Evolutionary conservation across 1,140 invertebrate species (phyloP).

Genomic region (Psix sp.): DNA sequence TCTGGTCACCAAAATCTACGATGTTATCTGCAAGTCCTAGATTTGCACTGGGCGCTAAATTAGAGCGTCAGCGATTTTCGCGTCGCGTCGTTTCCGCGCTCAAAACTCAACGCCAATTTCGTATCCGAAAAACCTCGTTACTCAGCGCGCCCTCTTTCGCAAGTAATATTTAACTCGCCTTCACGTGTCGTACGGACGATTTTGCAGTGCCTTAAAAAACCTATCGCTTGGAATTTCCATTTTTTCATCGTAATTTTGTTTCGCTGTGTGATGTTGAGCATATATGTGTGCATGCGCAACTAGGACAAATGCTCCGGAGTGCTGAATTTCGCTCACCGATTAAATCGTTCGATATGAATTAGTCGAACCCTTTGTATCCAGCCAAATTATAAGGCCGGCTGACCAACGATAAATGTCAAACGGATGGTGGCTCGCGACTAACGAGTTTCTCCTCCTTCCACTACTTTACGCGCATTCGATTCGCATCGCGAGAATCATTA

Average conservation of each 20-base stretch:
- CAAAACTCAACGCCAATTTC: constrained; percentile 13
- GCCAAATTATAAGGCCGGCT: constrained; percentile 65
- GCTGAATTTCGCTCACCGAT: constrained; percentile 47
- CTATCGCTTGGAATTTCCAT: background rate
- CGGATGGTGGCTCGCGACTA: constrained; percentile 52
- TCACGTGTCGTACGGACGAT: no score
- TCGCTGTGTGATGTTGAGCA: background rate
- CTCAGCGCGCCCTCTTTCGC: background rate
- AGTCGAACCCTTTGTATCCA: constrained; percentile 67
- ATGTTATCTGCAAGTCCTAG: constrained; percentile 61
- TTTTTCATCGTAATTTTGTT: constrained; percentile 14
- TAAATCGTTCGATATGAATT: constrained; percentile 65
- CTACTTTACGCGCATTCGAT: constrained; percentile 42
- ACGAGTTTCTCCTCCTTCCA: constrained; percentile 50
- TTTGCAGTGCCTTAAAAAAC: no score
- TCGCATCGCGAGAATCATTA: constrained; percentile 30
- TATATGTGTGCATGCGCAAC: constrained; percentile 28
- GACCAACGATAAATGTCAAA: constrained; percentile 59
- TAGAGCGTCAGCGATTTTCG: constrained; percentile 38
- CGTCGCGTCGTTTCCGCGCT: constrained; percentile 8
- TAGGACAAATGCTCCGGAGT: constrained; percentile 44
- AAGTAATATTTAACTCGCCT: background rate
- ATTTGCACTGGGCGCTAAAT: constrained; percentile 52
- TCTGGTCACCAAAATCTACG: constrained; percentile 55
- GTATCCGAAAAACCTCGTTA: background rate